phyloP scores from a whole-genome alignment of 2,113 vertebrate species.

The Rhinolophus ferrumequinum region DNA sequence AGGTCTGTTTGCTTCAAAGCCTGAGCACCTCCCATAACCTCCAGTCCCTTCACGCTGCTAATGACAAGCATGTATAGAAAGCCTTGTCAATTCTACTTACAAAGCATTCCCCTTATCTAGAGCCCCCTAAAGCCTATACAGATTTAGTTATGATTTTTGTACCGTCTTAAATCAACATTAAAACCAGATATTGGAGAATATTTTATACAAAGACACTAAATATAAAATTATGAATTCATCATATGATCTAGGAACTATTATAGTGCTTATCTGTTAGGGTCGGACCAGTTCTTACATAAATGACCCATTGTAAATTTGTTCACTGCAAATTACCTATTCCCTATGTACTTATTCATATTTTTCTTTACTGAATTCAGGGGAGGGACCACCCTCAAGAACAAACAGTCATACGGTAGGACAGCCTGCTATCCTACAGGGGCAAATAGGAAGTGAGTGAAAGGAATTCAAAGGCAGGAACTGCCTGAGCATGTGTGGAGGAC shows the following conservation, averaged over 20 bases:
- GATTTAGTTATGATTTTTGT: neutral
- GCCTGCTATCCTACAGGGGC: neutral
- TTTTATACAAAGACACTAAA: neutral
- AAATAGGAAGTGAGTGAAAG: neutral
- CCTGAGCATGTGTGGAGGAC: neutral
- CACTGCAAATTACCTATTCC: neutral
- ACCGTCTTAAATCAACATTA: constrained; percentile 13
- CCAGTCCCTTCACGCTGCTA: neutral
- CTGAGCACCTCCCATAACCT: neutral
- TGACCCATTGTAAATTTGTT: neutral
- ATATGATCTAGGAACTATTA: neutral
- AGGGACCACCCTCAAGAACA: neutral
- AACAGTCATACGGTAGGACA: neutral
- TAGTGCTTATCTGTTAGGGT: neutral
- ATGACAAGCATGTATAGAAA: neutral
- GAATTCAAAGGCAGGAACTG: neutral
- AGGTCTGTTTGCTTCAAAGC: neutral
- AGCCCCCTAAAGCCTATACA: neutral
- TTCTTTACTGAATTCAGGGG: neutral
- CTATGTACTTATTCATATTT: neutral
- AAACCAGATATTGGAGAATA: neutral
- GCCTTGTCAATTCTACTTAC: neutral
- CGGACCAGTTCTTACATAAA: neutral
- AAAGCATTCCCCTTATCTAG: neutral
- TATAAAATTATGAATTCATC: neutral